These are phyloP conservation scores for Hylaeus anthracinus DNA, from an alignment of 1,140 invertebrate species.

Conservation along the genomic window DNA sequence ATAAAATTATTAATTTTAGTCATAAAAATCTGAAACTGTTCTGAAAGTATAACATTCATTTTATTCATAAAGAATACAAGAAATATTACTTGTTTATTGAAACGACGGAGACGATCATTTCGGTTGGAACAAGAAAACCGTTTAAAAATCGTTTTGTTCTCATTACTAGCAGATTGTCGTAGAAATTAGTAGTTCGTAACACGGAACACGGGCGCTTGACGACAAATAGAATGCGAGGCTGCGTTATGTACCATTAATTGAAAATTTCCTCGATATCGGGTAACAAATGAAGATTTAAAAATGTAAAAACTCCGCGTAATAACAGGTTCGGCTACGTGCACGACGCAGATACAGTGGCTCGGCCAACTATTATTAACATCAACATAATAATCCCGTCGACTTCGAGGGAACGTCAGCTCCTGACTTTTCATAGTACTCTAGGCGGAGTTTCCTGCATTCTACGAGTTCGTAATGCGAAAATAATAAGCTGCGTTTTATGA, in stretches of 20 bases:
- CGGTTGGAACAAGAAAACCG: background rate
- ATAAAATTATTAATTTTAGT: too few relatives aligned
- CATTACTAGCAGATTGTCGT: background rate
- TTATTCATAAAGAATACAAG: too few relatives aligned
- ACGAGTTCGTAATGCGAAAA: conserved; percentile 19
- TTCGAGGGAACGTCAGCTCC: background rate
- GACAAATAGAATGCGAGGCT: background rate
- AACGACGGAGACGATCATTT: background rate
- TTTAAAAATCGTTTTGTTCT: background rate
- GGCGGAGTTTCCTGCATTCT: conserved; percentile 27
- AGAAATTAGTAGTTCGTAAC: background rate
- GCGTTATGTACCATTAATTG: conserved; percentile 7
- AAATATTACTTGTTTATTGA: too few relatives aligned
- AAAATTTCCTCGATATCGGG: background rate
- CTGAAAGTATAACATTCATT: too few relatives aligned
- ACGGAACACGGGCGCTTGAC: background rate
- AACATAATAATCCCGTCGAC: conserved; percentile 8
- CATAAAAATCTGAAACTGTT: too few relatives aligned
- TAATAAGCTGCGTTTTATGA: conserved; percentile 15
- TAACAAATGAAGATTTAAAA: conserved; percentile 14
- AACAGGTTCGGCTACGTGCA: background rate
- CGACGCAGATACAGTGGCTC: too few relatives aligned
- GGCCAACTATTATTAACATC: conserved; percentile 20
- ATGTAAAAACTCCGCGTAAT: conserved; percentile 12
- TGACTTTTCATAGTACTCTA: background rate